phyloP scores from a whole-genome alignment of 2,113 vertebrate species.

The Grammomys surdaster region DNA sequence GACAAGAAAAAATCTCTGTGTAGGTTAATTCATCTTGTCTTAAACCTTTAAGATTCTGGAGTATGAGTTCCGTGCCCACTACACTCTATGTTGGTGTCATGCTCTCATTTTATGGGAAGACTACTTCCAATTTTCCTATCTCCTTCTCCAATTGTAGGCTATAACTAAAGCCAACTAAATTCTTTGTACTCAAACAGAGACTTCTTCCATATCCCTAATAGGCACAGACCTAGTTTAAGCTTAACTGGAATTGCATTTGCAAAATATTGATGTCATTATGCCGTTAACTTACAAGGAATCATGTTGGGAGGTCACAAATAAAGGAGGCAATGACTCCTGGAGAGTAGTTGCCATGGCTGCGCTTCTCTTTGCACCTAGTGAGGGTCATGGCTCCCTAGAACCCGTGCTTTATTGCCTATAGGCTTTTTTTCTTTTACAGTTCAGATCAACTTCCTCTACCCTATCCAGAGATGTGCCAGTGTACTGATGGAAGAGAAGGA shows the following conservation, averaged over 20 bases:
- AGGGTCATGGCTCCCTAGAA: neutral
- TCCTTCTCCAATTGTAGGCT: neutral
- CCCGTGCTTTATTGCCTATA: neutral
- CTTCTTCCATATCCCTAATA: neutral
- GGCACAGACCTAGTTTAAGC: conserved; percentile 16
- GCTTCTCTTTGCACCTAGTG: neutral
- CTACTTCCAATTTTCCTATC: conserved; percentile 25
- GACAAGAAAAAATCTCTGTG: neutral
- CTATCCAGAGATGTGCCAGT: neutral
- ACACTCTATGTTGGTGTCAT: neutral
- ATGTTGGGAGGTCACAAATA: conserved; percentile 28
- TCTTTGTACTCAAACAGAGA: conserved; percentile 13
- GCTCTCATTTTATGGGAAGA: neutral
- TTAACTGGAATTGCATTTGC: conserved; percentile 17
- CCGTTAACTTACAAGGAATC: conserved; percentile 25
- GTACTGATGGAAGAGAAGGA: neutral
- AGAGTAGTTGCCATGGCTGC: neutral
- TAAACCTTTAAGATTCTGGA: neutral
- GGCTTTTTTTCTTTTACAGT: neutral
- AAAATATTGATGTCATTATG: neutral
- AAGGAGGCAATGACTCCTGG: neutral
- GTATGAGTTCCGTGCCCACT: neutral
- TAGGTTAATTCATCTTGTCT: neutral
- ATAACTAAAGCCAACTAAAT: conserved; percentile 12
- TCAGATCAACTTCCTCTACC: conserved; percentile 23